Evolutionary conservation across 2,113 vertebrate genomes (phyloP).

Genomic region (Leptodactylus fuscus): DNA sequence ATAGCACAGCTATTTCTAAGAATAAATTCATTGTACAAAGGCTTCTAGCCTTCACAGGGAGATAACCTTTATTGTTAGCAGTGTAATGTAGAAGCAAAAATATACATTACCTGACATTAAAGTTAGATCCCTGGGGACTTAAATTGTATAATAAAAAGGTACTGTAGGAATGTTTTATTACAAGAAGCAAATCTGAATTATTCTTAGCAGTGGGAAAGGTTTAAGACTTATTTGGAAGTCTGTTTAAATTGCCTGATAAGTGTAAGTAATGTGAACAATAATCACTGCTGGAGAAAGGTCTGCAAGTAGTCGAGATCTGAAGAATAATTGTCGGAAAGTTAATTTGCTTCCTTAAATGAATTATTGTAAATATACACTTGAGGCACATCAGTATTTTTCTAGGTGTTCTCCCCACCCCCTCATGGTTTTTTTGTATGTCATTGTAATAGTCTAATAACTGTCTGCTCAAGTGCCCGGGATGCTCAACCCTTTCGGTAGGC

Average conservation of each 20-base stretch:
- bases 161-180: slow-evolving; percentile 54
- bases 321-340: slow-evolving; percentile 39
- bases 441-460: not conserved
- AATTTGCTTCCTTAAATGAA: slow-evolving; percentile 18
- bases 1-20: slow-evolving; percentile 39
- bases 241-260: slow-evolving; percentile 52
- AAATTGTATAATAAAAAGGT: slow-evolving; percentile 55
- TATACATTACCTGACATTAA: slow-evolving; percentile 58
- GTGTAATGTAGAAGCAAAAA: slow-evolving; percentile 54
- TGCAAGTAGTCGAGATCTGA: slow-evolving; percentile 41
- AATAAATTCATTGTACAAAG: slow-evolving; percentile 45
- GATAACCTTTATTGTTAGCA: slow-evolving; percentile 57
- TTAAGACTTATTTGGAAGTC: slow-evolving; percentile 49
- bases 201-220: slow-evolving; percentile 49
- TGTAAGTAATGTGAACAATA: slow-evolving; percentile 53
- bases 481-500: not conserved
- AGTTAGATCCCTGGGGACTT: slow-evolving; percentile 51
- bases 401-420: not conserved
- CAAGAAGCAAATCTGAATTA: slow-evolving; percentile 38
- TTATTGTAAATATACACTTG: slow-evolving; percentile 15
- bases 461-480: not conserved
- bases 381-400: not conserved
- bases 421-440: not conserved
- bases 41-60: slow-evolving; percentile 36
- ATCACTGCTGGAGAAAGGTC: slow-evolving; percentile 44